phyloP scores from a whole-genome alignment of 1,140 invertebrate species.

The Lordiphosa collinella region DNA sequence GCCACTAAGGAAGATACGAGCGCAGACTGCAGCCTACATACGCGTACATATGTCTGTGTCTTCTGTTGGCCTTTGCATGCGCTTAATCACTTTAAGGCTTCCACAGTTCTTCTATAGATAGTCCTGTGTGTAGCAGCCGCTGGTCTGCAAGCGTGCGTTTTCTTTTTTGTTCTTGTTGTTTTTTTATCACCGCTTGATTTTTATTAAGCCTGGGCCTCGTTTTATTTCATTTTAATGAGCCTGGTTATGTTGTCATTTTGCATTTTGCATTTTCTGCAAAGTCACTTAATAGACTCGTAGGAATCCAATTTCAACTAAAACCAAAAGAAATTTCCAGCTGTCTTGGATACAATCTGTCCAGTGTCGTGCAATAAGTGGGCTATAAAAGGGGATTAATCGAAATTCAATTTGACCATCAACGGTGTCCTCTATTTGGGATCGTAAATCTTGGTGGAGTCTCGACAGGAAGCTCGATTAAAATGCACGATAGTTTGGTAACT shows the following conservation, averaged over 20 bases:
- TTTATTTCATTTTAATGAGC: conserved; percentile 13
- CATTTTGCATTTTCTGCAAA: conserved; percentile 1
- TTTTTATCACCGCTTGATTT: conserved; percentile 4
- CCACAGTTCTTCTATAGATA: background rate
- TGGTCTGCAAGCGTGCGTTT: background rate
- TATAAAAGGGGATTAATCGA: too few species aligned
- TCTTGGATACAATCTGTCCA: background rate
- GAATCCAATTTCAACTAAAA: conserved; percentile 7
- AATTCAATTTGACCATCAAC: too few species aligned
- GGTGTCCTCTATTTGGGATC: too few species aligned
- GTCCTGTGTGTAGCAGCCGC: background rate
- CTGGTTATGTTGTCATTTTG: conserved; percentile 9
- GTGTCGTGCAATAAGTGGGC: background rate
- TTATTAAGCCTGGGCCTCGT: background rate
- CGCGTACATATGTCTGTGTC: background rate
- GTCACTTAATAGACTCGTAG: conserved; percentile 8
- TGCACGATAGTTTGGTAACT: too few species aligned
- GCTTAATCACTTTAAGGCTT: conserved; percentile 12
- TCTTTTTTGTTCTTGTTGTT: background rate
- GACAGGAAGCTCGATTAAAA: too few species aligned
- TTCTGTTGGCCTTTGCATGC: background rate
- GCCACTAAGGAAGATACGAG: background rate
- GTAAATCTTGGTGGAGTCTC: too few species aligned
- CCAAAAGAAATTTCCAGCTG: too few species aligned
- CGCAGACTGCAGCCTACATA: background rate